Evolutionary conservation across 2,113 vertebrate genomes (phyloP).

Genomic region (Cranoglanis bouderius): DNA sequence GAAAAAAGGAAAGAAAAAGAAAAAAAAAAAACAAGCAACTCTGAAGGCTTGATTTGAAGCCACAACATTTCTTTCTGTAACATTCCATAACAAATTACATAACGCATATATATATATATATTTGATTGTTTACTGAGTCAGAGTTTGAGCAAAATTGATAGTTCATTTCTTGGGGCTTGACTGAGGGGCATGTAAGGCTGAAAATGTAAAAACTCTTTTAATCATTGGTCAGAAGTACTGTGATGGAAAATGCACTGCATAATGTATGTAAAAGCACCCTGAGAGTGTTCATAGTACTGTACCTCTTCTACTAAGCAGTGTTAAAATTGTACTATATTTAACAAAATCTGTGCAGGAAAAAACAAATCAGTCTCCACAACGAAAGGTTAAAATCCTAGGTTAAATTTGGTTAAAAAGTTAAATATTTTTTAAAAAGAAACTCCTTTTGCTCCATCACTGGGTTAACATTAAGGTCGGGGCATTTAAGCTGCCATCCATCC

Average conservation of each 20-base stretch:
- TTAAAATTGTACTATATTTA: too few relatives aligned
- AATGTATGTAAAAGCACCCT: background rate
- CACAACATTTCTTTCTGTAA: background rate
- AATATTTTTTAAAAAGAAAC: background rate
- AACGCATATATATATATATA: background rate
- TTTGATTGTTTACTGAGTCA: background rate
- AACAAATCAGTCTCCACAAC: background rate
- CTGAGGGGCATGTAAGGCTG: background rate
- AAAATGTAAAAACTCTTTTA: background rate
- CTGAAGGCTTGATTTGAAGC: background rate
- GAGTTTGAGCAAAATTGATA: background rate
- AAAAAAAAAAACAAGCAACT: background rate
- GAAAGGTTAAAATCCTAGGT: background rate
- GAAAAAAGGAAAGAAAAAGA: too few relatives aligned
- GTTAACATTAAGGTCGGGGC: background rate
- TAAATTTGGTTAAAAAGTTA: background rate
- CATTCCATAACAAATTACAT: background rate
- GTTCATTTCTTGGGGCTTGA: background rate
- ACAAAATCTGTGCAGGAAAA: background rate
- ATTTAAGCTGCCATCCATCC: constrained; percentile 32
- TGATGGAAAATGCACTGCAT: background rate
- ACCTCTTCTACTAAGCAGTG: background rate
- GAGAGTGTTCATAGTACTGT: background rate
- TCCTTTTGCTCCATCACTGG: background rate
- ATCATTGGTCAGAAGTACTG: background rate